Evolutionary conservation across 1,140 invertebrate genomes (phyloP).

Genomic region (Scaptodrosophila lebanonensis): DNA sequence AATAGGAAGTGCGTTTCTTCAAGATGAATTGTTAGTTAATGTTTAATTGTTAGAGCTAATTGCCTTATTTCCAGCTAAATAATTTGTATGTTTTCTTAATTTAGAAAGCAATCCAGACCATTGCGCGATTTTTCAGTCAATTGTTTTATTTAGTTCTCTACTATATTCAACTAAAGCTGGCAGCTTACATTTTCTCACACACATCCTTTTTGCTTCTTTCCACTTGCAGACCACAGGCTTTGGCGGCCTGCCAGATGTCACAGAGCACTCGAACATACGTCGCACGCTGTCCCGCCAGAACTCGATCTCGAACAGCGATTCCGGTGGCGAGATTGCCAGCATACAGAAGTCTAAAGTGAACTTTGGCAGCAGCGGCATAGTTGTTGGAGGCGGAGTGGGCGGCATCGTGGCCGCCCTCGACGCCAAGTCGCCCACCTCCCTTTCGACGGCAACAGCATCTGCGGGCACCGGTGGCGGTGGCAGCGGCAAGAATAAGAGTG

Average conservation of each 20-base stretch:
- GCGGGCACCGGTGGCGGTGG: constrained; percentile 24
- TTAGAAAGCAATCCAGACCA: too few relatives aligned
- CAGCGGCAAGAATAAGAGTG: constrained; percentile 40
- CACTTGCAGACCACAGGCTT: constrained; percentile 73
- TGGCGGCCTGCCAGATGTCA: constrained; percentile 74
- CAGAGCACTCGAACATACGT: constrained; percentile 75
- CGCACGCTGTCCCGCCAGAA: constrained; percentile 73
- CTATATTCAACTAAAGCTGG: too few relatives aligned
- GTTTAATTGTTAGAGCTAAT: too few relatives aligned
- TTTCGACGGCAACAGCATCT: constrained; percentile 29
- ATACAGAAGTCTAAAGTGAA: constrained; percentile 72
- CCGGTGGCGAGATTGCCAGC: constrained; percentile 65
- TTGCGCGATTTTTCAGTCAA: too few relatives aligned
- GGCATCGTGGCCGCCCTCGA: constrained; percentile 37
- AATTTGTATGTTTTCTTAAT: too few relatives aligned
- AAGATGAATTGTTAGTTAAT: too few relatives aligned
- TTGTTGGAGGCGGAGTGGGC: constrained; percentile 52
- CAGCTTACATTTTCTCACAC: too few relatives aligned
- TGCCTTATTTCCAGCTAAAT: too few relatives aligned
- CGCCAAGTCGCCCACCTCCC: constrained; percentile 57
- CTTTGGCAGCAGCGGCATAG: constrained; percentile 53
- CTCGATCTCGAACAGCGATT: constrained; percentile 74
- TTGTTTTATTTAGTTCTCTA: too few relatives aligned
- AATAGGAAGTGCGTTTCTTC: too few relatives aligned
- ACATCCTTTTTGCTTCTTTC: constrained; percentile 5